Evolutionary conservation across 2,113 vertebrate genomes (phyloP), one percentile per base, ranked within the genome.

Genomic region (Polyodon spathula): DNA sequence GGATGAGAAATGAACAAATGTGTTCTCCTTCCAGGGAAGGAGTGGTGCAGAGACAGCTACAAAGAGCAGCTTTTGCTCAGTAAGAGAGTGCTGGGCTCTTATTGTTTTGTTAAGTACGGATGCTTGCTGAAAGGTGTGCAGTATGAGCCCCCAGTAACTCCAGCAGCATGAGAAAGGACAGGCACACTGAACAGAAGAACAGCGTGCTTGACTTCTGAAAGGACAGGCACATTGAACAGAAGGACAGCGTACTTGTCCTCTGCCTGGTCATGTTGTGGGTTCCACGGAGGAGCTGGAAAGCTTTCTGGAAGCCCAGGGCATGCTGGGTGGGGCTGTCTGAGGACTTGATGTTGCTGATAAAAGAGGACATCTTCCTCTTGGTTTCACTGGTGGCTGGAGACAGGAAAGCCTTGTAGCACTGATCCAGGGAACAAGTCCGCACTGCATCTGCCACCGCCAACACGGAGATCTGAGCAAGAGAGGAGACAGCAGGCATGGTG

Each of bases 311-410:
- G 3, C 94, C 95, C 8, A 84, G 66, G 0, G 96, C 88, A 1
- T 99, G 96, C 81, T 95, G 93, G 0, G 95, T 98, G 5, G 90
- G 81, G 63, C 84, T 88, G 72, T 97, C 94, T 0, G 90, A 92
- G 0, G 92, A 80, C 77, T 97, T 97, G 59, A 96, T 78, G 41
- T 84, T 86, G 67, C 83, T 88, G 58, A 98, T 88, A 43, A 98
- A 99, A 70, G 88, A 93, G 78, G 88, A 89, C 95, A 99, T 97
- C 76, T 97, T 95, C 78, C 94, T 90, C 71, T 97, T 98, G 7
- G 96, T 97, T 82, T 97, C 94, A 0, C 93, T 96, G 69, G 96
- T 99, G 78, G 93, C 95, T 4, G 96, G 96, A 63, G 96, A 98
- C 65, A 99, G 89, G 71, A 94, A 90, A 0, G 88, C 94, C 71